Evolutionary conservation across 2,113 vertebrate species (phyloP).

Genomic region (Glareola pratincola): DNA sequence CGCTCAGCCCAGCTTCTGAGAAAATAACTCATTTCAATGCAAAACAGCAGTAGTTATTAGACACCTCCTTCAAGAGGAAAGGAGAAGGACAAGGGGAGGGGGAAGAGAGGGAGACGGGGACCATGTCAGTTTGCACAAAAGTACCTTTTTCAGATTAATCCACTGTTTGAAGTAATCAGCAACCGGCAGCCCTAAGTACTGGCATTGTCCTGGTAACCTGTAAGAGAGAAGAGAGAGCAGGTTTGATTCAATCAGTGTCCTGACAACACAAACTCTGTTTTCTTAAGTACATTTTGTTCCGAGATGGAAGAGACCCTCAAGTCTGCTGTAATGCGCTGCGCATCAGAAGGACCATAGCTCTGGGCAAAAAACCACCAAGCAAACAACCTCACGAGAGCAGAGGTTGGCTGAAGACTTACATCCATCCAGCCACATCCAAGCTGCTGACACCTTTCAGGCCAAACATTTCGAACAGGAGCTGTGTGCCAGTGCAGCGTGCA

Average conservation of each 20-base stretch:
- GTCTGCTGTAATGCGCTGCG: not conserved
- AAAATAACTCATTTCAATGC: conserved; percentile 86
- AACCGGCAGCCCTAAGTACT: conserved; percentile 83
- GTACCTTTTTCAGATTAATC: conserved; percentile 90
- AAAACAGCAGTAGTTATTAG: conserved; percentile 84
- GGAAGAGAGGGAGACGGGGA: not conserved
- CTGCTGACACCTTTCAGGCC: not conserved
- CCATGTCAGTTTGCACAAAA: conserved; percentile 42
- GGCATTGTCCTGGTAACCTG: conserved; percentile 86
- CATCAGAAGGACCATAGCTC: not conserved
- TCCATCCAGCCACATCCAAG: not conserved
- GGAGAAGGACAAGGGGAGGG: conserved; percentile 9
- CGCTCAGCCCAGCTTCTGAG: conserved; percentile 53
- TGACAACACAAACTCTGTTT: conserved; percentile 56
- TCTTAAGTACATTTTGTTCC: conserved; percentile 25
- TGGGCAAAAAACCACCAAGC: not conserved
- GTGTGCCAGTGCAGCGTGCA: not conserved
- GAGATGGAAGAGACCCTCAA: conserved; percentile 34
- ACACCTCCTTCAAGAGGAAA: conserved; percentile 65
- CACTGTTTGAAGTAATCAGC: conserved; percentile 89
- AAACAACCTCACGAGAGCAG: not conserved
- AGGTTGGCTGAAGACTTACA: not conserved
- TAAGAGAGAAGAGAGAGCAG: conserved; percentile 70
- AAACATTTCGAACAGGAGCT: not conserved
- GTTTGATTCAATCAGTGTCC: conserved; percentile 58